These are phyloP conservation scores for Monomorium pharaonis DNA, from an alignment of 1,140 invertebrate species.

Conservation along the genomic window DNA sequence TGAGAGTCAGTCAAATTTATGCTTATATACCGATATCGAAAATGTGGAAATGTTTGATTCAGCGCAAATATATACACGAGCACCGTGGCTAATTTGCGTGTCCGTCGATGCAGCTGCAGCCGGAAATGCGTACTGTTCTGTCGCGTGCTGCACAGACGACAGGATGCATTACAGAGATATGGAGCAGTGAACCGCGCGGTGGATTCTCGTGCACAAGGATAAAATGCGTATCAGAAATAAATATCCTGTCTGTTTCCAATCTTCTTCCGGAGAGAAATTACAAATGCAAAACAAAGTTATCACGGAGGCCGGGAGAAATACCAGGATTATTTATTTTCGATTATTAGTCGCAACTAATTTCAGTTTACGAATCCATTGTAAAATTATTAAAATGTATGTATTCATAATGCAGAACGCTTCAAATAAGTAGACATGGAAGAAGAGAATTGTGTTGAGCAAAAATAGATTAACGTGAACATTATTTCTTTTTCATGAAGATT, in stretches of 20 bases:
- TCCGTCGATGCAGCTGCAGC: conserved; percentile 66
- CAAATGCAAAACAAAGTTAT: neutral
- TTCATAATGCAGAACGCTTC: neutral
- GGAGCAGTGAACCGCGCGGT: conserved; percentile 63
- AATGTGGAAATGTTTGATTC: neutral
- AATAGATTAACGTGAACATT: neutral
- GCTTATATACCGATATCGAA: neutral
- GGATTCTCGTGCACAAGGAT: conserved; percentile 57
- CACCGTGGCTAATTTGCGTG: conserved; percentile 70
- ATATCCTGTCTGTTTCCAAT: neutral
- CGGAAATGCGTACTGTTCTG: conserved; percentile 68
- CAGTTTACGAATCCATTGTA: neutral
- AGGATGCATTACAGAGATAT: conserved; percentile 67
- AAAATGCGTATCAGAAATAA: conserved; percentile 45
- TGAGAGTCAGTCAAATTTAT: neutral
- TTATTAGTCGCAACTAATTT: conserved; percentile 4
- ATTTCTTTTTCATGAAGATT: neutral
- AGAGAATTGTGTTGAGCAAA: neutral
- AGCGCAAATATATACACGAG: conserved; percentile 60
- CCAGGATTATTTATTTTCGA: neutral
- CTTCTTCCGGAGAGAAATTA: conserved; percentile 5
- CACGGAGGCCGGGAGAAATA: neutral
- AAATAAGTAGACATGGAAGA: neutral
- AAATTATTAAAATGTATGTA: neutral
- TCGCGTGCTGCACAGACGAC: conserved; percentile 61